phyloP scores from a whole-genome alignment of 53 echinoderm and acorn worm genomes.

The Temnopleurus reevesii region DNA sequence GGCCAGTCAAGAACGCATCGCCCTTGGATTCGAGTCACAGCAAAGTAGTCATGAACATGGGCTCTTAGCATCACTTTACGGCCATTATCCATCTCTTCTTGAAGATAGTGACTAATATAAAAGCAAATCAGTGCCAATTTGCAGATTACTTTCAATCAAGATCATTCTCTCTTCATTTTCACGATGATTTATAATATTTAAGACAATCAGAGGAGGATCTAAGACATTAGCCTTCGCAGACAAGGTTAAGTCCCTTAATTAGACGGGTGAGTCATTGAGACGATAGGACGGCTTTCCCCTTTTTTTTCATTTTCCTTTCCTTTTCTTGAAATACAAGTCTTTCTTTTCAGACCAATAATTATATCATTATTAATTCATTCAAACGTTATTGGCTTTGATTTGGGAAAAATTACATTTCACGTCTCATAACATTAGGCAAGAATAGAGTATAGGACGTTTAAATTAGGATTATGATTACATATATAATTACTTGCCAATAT shows the following conservation, averaged over 20 bases:
- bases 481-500: too few relatives aligned
- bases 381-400: too few relatives aligned
- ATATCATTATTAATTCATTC: too few relatives aligned
- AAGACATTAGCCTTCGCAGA: background rate
- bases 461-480: too few relatives aligned
- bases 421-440: too few relatives aligned
- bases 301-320: background rate
- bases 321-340: too few relatives aligned
- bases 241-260: conserved; percentile 24
- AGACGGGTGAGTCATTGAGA: background rate
- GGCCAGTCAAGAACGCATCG: background rate
- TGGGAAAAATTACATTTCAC: too few relatives aligned
- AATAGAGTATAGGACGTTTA: too few relatives aligned
- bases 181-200: background rate
- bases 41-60: background rate
- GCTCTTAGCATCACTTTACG: conserved; percentile 1
- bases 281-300: background rate
- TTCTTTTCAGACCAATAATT: too few relatives aligned
- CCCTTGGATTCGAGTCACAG: background rate
- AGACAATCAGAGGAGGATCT: background rate
- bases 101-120: background rate
- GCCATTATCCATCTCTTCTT: background rate
- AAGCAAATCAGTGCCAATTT: conserved; percentile 5
- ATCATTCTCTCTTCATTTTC: background rate
- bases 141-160: background rate